A percentile compares a stretch with the other conserved stretches of the same genome.
Evolutionary conservation across 2,797 vertebrate species (phyloP).

Genomic region (Sus cebifrons): DNA sequence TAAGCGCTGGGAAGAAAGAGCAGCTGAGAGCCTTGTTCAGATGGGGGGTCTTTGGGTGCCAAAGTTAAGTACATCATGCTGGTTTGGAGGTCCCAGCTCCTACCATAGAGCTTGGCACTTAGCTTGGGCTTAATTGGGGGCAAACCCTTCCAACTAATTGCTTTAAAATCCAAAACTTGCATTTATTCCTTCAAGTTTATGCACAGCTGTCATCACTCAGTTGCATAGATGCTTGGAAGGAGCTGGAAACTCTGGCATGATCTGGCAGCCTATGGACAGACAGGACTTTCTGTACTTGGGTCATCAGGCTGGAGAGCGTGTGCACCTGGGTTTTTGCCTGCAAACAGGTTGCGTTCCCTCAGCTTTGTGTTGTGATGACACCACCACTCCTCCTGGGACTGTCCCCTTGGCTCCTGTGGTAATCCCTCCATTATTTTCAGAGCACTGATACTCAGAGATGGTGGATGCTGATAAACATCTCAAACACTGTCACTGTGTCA

Average conservation of each 20-base stretch:
- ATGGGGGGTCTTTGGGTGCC: neutral
- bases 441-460: neutral
- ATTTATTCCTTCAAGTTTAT: neutral
- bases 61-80: neutral
- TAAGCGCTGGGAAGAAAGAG: neutral
- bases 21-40: neutral
- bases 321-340: neutral
- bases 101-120: neutral
- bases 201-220: neutral
- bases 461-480: neutral
- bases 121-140: neutral
- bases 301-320: neutral
- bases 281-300: accelerated
- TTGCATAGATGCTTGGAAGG: neutral
- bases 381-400: neutral
- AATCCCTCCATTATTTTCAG: neutral
- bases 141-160: neutral
- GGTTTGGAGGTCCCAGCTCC: neutral
- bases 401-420: neutral
- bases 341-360: neutral
- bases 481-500: neutral
- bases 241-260: neutral
- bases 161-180: neutral
- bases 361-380: neutral
- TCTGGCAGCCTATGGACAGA: neutral